A percentile compares a stretch with the other conserved stretches of the same genome.
Evolutionary conservation across 2,113 vertebrate genomes (phyloP).

Genomic region (Antennarius striatus): DNA sequence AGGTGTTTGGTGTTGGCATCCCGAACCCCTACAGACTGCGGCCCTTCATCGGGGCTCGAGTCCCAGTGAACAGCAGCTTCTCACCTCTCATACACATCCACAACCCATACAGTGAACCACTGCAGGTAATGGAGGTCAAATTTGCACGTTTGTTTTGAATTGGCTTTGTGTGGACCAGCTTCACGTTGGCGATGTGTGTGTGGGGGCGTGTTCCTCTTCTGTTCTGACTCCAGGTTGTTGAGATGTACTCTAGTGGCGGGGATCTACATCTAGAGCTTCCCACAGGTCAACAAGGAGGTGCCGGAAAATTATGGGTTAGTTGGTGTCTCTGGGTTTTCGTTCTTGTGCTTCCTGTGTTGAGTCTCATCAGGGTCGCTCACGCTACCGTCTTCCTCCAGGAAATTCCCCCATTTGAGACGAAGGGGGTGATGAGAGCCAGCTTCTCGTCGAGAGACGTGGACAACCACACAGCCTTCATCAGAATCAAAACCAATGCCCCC

Average conservation of each 20-base stretch:
- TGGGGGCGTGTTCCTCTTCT: not conserved
- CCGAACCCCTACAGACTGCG: slow-evolving; percentile 96
- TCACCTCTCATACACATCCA: slow-evolving; percentile 98
- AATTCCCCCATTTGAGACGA: slow-evolving; percentile 98
- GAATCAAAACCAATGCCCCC: slow-evolving; percentile 97
- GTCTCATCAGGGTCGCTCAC: not conserved
- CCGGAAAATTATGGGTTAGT: slow-evolving; percentile 93
- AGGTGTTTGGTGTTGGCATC: slow-evolving; percentile 98
- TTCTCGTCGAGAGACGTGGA: slow-evolving; percentile 97
- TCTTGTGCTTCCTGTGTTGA: not conserved
- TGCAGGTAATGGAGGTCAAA: slow-evolving; percentile 82
- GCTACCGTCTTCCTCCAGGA: slow-evolving; percentile 78
- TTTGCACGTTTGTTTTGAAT: too few species aligned
- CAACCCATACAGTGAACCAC: slow-evolving; percentile 95
- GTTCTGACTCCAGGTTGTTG: slow-evolving; percentile 85
- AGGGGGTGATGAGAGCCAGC: slow-evolving; percentile 98
- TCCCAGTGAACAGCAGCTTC: slow-evolving; percentile 99
- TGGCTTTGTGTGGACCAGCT: too few species aligned
- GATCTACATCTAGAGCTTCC: slow-evolving; percentile 98
- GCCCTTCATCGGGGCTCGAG: slow-evolving; percentile 96
- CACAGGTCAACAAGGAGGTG: slow-evolving; percentile 94
- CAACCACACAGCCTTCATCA: slow-evolving; percentile 98
- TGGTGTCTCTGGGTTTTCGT: not conserved
- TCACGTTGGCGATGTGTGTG: too few species aligned
- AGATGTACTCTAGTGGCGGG: slow-evolving; percentile 98